These are phyloP conservation scores for Nothura maculosa DNA, from an alignment of 2,797 vertebrate genomes.

Conservation along the genomic window DNA sequence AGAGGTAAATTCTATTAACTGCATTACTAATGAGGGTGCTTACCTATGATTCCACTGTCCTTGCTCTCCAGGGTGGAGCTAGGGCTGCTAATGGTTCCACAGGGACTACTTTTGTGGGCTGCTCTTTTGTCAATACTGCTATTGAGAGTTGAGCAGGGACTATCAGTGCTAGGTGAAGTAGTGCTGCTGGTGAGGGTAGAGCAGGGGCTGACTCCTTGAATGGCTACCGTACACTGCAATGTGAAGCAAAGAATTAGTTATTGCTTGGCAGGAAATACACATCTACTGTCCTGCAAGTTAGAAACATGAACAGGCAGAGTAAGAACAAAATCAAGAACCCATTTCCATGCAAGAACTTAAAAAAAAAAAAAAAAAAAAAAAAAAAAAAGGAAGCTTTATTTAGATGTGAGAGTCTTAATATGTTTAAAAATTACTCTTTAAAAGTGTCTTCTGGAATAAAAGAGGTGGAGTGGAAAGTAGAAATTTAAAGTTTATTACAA, in stretches of 20 bases:
- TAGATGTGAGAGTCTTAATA: background rate
- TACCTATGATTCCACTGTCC: constrained; percentile 99
- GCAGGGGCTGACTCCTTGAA: constrained; percentile 94
- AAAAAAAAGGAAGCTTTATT: background rate
- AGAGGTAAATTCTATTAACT: background rate
- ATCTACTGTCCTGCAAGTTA: background rate
- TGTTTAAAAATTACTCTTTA: background rate
- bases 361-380: background rate
- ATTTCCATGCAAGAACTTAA: background rate
- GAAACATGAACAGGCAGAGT: background rate
- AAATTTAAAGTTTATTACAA: constrained; percentile 11
- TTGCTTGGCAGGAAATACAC: background rate
- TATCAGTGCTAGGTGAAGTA: constrained; percentile 93
- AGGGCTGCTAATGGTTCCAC: constrained; percentile 94
- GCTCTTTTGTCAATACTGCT: constrained; percentile 86
- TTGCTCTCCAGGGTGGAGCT: constrained; percentile 99
- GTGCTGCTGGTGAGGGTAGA: constrained; percentile 98
- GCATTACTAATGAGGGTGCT: constrained; percentile 48
- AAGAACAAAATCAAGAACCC: background rate
- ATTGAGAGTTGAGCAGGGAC: constrained; percentile 92
- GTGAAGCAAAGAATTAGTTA: constrained; percentile 33
- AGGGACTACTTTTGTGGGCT: constrained; percentile 88
- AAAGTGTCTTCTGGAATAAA: background rate
- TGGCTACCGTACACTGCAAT: constrained; percentile 86
- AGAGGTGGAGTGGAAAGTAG: background rate